Conservation (phyloP, 2,888 invertebrate genomes). For the Atrina japonica region DNA sequence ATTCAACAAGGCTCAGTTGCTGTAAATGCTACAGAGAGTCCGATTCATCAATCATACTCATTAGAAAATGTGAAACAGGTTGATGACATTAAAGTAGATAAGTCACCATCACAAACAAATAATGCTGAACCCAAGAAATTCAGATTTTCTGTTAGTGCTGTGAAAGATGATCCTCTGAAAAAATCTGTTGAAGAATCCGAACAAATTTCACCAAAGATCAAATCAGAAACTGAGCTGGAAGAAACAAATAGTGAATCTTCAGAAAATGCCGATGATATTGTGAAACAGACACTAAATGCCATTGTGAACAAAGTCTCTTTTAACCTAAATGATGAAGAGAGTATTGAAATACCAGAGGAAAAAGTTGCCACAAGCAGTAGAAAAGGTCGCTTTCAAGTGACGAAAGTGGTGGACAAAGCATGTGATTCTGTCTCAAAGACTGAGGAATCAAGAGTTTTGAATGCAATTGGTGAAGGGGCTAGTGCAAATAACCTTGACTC, state of each 20-base stretch:
- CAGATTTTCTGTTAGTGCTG: slow-evolving; percentile 68
- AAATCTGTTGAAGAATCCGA: not conserved
- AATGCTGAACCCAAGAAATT: slow-evolving; percentile 46
- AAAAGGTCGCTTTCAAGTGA: slow-evolving; percentile 68
- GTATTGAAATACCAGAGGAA: slow-evolving; percentile 5
- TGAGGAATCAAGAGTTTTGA: slow-evolving; percentile 32
- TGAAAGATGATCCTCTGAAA: slow-evolving; percentile 63
- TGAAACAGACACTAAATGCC: slow-evolving; percentile 26
- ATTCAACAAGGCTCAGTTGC: not conserved
- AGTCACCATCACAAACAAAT: slow-evolving; percentile 25
- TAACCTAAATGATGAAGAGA: not conserved
- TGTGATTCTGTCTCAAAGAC: slow-evolving; percentile 21
- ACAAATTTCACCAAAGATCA: not conserved
- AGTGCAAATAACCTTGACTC: slow-evolving; percentile 37
- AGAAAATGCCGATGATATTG: slow-evolving; percentile 23
- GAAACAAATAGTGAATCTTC: slow-evolving; percentile 1
- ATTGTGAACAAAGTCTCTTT: slow-evolving; percentile 26
- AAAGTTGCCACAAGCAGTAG: slow-evolving; percentile 29
- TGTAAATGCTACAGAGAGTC: slow-evolving; percentile 8
- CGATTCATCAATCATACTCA: slow-evolving; percentile 6
- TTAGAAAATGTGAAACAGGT: slow-evolving; percentile 24
- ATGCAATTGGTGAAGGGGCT: slow-evolving; percentile 45
- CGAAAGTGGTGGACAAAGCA: slow-evolving; percentile 53
- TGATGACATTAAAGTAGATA: slow-evolving; percentile 20
- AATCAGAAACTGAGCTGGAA: not conserved